Base-by-base conservation (phyloP, 2,888 invertebrate genomes). In the Rhagonycha fulva region DNA sequence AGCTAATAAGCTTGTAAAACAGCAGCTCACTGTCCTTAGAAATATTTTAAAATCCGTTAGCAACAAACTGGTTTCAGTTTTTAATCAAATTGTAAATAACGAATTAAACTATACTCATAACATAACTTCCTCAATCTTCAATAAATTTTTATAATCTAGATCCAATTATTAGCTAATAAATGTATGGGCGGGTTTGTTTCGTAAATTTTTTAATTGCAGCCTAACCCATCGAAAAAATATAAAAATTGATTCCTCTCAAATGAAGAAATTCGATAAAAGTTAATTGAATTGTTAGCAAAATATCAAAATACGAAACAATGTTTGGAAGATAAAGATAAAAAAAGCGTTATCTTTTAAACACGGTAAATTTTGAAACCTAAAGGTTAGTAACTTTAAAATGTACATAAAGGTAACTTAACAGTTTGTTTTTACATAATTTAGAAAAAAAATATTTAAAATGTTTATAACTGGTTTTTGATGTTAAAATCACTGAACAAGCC, bases 11-110 rank as follows among this genome's bases (percentile, higher is more conserved):
- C 63, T 66, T 66, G 63, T 66, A 66, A 66, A 66, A 66, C 63
- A 66, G 63, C 63, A 66, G 63, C 63, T 66, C 63, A 66, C 24
- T 66, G 63, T 66, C 63, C 63, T 66, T 66, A 66, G 68, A 68
- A 72, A 60, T 60, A 67, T 72, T 66, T 62, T 67, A 30, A 67
- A 72, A 68, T 68, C 71, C 72, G 72, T 72, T 72, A 72, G 66
- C 26, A 72, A 72, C 60, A 47, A 32, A 66, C 63, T 66, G 72
- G 63, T 62, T 63, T 47, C 32, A 28, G 28, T 28, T 66, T 72
- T 32, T 71, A 72, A 72, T 72, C 47, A 67, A 67, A 72, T 72
- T 72, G 63, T 72, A 63, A 60, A 67, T 67, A 62, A 63, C 66
- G 26, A 28, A 24, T 26, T 14, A 68, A 68, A 30, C 26, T 68